Evolutionary conservation across 1,140 invertebrate species (phyloP).

Genomic region (Metopolophium dirhodum): DNA sequence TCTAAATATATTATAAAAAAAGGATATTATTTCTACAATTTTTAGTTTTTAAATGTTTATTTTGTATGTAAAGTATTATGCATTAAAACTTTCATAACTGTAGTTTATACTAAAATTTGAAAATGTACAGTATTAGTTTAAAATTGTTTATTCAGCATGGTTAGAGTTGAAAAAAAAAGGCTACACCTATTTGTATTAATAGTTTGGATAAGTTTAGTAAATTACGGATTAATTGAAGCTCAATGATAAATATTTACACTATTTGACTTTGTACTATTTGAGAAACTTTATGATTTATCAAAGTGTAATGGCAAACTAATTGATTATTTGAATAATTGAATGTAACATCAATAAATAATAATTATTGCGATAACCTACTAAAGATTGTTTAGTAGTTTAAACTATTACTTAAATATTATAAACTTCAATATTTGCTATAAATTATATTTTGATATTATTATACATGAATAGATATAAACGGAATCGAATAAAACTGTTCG

Average conservation of each 20-base stretch:
- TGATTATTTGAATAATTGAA: background rate
- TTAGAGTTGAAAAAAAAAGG: background rate
- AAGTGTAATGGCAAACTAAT: background rate
- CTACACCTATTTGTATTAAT: background rate
- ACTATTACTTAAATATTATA: background rate
- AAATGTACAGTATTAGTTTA: background rate
- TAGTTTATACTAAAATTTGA: background rate
- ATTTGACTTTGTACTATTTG: background rate
- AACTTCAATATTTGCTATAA: background rate
- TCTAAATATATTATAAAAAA: background rate
- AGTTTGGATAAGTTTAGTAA: background rate
- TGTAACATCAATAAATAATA: background rate
- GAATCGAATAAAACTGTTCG: background rate
- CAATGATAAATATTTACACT: background rate
- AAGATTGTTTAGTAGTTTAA: background rate
- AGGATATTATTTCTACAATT: background rate
- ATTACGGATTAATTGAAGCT: background rate
- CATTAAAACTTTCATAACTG: background rate
- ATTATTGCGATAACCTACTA: background rate
- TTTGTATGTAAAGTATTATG: background rate
- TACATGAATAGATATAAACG: background rate
- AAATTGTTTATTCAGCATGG: too few relatives aligned
- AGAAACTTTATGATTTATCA: background rate
- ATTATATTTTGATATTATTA: background rate
- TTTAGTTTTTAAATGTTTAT: background rate